Evolutionary conservation across 1,140 invertebrate genomes (phyloP), one percentile per base, ranked within the genome.

Genomic region (Vanessa tameamea): DNA sequence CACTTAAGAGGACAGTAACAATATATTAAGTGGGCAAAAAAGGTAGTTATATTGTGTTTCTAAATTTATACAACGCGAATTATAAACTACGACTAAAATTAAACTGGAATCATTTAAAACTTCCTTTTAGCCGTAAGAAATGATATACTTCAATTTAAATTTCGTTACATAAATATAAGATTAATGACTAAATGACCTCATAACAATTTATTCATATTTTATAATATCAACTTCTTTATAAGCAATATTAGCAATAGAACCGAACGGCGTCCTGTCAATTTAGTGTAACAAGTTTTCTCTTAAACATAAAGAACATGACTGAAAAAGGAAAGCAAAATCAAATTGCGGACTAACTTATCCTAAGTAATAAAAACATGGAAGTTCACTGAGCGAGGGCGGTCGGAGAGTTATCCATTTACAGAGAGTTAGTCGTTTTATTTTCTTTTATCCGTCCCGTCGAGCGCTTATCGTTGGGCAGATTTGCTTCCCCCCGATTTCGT

Each of bases 391-490:
- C 76, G 83, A 85, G 85, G 86, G 83, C 82, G 87, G 81, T 82
- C 82, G 81, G 81, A 82, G 85, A 91, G 88, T 88, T 90, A 90
- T 89, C 87, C 89, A 87, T 92, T 91, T 88, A 90, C 84, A 84
- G 83, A 84, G 85, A 89, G 86, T 90, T 90, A 89, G 79, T 86
- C 84, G 85, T 92, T 92, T 92, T 92, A 91, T 91, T 91, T 87
- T 89, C 85, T 86, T 91, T 91, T 90, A 86, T 82, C 84, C 82
- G 82, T 88, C 81, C 80, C 82, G 81, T 79, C 83, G 82, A 87
- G 84, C 85, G 82, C 84, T 89, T 82, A 78, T 85, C 83, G 86
- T 78, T 86, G 76, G 86, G 81, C 83, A 85, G 78, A 80, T 75
- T 75, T 71, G 53, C 73, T 79, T 82, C 81, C 81, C 82, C 84